These are phyloP conservation scores for Grammomys surdaster DNA, from an alignment of 2,113 vertebrate genomes.

Conservation along the genomic window DNA sequence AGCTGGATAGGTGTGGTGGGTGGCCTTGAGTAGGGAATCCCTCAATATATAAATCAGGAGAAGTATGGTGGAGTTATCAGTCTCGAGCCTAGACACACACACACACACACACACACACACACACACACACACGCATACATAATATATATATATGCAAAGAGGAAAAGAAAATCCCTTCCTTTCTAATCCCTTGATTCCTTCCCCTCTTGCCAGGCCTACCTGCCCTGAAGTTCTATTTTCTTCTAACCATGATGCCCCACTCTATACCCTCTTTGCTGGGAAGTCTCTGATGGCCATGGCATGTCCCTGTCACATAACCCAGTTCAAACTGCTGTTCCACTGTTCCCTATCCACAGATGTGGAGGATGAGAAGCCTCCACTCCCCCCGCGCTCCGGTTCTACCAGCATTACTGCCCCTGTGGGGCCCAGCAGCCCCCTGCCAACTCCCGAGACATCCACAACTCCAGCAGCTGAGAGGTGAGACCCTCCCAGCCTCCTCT, in stretches of 20 bases:
- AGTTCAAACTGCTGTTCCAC: neutral
- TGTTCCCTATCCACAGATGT: conserved; percentile 88
- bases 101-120: neutral
- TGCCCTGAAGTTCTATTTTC: neutral
- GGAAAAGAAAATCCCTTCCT: neutral
- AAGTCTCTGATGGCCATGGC: neutral
- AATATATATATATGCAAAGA: neutral
- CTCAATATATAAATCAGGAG: neutral
- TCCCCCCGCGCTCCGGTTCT: conserved; percentile 94
- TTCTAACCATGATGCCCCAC: neutral
- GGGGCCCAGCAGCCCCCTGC: conserved; percentile 69
- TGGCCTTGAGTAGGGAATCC: neutral
- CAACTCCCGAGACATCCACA: conserved; percentile 82
- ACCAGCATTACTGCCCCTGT: conserved; percentile 87
- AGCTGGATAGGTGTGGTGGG: neutral
- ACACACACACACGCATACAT: neutral
- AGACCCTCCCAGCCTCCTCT: neutral
- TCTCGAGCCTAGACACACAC: neutral
- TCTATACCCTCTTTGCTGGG: neutral
- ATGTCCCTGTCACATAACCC: neutral
- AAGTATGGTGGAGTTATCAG: neutral
- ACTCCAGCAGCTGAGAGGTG: conserved; percentile 92
- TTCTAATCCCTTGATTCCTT: neutral
- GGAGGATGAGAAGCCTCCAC: conserved; percentile 96
- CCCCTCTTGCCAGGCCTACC: neutral